Evolutionary conservation across 2,113 vertebrate species (phyloP).

Genomic region (Seriola dumerili): DNA sequence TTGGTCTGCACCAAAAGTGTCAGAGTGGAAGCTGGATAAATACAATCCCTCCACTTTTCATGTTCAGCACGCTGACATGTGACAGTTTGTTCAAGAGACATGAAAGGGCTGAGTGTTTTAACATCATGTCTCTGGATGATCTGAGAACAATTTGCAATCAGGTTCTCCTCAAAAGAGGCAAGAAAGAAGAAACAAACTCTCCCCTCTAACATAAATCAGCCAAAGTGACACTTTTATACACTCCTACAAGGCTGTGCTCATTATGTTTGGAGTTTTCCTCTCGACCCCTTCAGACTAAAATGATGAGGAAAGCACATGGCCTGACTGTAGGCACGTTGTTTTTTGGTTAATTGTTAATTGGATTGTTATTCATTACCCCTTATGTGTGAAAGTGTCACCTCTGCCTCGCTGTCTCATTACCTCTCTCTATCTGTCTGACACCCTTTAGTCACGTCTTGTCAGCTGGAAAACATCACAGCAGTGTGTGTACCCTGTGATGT

Average conservation of each 20-base stretch:
- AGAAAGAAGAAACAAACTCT: slow-evolving; percentile 7
- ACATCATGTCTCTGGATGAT: slow-evolving; percentile 61
- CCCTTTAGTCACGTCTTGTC: slow-evolving; percentile 58
- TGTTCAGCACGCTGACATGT: slow-evolving; percentile 64
- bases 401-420: slow-evolving; percentile 57
- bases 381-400: slow-evolving; percentile 66
- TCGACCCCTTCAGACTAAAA: slow-evolving; percentile 24
- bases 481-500: slow-evolving; percentile 29
- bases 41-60: slow-evolving; percentile 67
- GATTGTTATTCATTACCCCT: slow-evolving; percentile 75
- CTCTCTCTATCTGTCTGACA: slow-evolving; percentile 67
- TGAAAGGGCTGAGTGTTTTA: slow-evolving; percentile 77
- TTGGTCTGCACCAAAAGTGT: slow-evolving; percentile 33
- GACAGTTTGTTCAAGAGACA: slow-evolving; percentile 43
- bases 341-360: slow-evolving; percentile 70
- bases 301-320: slow-evolving; percentile 31
- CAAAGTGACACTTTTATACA: slow-evolving; percentile 65
- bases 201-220: slow-evolving; percentile 68
- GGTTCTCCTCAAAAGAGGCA: slow-evolving; percentile 34
- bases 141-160: slow-evolving; percentile 79
- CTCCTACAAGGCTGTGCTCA: slow-evolving; percentile 5
- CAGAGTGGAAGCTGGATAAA: slow-evolving; percentile 72
- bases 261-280: slow-evolving; percentile 26
- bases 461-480: slow-evolving; percentile 54
- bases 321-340: slow-evolving; percentile 33